These are phyloP conservation scores for Sarcophaga caerulescens DNA, from an alignment of 2,888 invertebrate genomes.

Conservation along the genomic window DNA sequence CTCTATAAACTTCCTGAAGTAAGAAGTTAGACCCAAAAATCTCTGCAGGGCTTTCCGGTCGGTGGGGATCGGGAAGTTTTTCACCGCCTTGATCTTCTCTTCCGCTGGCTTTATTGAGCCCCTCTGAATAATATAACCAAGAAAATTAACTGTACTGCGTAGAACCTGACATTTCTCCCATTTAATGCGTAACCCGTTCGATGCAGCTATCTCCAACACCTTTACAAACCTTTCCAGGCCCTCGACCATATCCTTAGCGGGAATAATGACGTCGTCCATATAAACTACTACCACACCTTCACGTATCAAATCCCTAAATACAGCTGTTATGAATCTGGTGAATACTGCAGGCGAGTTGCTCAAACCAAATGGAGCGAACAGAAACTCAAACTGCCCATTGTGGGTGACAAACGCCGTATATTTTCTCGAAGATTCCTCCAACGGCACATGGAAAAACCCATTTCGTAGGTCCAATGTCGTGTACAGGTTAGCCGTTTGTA, in stretches of 20 bases:
- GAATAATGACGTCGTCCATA: constrained; percentile 53
- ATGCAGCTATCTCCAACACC: constrained; percentile 36
- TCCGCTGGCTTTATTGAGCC: constrained; percentile 45
- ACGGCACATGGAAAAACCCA: too few relatives aligned
- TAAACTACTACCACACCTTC: neutral
- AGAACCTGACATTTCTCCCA: constrained; percentile 61
- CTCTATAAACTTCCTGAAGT: constrained; percentile 43
- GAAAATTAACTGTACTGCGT: constrained; percentile 32
- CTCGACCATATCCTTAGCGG: constrained; percentile 47
- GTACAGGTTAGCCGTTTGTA: too few relatives aligned
- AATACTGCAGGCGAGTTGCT: constrained; percentile 18
- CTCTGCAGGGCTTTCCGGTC: constrained; percentile 46
- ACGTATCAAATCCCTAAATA: neutral
- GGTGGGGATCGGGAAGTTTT: constrained; percentile 47
- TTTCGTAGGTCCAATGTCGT: too few relatives aligned
- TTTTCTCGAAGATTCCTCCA: too few relatives aligned
- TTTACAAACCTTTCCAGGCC: constrained; percentile 4
- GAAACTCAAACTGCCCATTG: constrained; percentile 57
- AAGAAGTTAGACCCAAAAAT: constrained; percentile 60
- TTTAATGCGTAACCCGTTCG: constrained; percentile 45
- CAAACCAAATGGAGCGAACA: constrained; percentile 53
- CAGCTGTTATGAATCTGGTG: neutral
- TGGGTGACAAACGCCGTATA: too few relatives aligned
- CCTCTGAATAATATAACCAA: constrained; percentile 55
- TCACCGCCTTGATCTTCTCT: constrained; percentile 44